phyloP scores from a whole-genome alignment of 2,888 invertebrate genomes.

The Chrysolina oricalcia region DNA sequence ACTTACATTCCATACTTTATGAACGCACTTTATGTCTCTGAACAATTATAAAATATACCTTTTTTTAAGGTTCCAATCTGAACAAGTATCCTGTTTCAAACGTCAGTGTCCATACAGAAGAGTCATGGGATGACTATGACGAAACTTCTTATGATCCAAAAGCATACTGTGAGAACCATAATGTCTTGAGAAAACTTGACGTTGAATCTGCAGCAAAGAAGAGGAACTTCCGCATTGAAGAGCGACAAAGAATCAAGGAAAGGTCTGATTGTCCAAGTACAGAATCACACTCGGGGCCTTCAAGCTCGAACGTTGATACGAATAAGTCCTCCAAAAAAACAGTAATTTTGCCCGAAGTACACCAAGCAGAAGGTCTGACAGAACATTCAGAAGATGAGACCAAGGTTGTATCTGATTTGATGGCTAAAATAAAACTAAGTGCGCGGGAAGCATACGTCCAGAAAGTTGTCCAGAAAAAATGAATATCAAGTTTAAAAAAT shows the following conservation, averaged over 20 bases:
- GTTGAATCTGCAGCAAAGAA: slow-evolving; percentile 22
- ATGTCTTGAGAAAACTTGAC: slow-evolving; percentile 32
- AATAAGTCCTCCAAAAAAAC: background rate
- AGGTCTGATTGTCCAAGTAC: background rate
- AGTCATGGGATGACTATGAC: slow-evolving; percentile 28
- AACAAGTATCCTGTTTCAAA: slow-evolving; percentile 11
- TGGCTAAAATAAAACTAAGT: slow-evolving; percentile 2
- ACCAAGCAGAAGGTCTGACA: background rate
- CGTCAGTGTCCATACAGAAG: background rate
- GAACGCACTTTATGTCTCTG: no score
- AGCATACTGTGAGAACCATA: slow-evolving; percentile 17
- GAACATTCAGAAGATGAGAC: background rate
- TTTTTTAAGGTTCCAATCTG: background rate
- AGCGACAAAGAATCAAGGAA: slow-evolving; percentile 18
- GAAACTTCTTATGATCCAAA: slow-evolving; percentile 26
- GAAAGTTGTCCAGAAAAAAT: background rate
- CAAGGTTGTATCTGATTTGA: background rate
- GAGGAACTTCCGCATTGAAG: slow-evolving; percentile 12
- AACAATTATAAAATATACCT: background rate
- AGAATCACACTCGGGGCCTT: background rate
- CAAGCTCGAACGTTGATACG: background rate
- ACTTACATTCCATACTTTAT: background rate
- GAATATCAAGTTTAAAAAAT: background rate
- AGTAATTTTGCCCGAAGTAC: background rate
- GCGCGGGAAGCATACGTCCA: background rate